Evolutionary conservation across 2,113 vertebrate genomes (phyloP).

Genomic region (Channa argus): DNA sequence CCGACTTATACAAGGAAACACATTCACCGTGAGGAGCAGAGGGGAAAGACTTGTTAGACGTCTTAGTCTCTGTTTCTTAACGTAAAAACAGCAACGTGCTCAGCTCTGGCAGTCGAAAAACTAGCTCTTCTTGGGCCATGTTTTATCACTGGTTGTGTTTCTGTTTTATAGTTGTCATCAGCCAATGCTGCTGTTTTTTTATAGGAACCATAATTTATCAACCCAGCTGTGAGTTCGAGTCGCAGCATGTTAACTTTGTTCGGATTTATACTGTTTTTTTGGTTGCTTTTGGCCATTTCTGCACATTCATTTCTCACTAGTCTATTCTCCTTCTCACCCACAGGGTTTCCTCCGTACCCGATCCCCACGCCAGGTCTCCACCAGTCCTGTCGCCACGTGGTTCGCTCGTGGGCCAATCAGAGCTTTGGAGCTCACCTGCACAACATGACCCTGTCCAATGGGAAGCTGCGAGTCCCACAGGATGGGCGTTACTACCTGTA

Average conservation of each 20-base stretch:
- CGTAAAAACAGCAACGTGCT: too few relatives aligned
- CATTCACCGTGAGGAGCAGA: too few relatives aligned
- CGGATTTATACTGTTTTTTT: background rate
- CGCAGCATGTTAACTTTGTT: background rate
- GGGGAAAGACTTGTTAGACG: too few relatives aligned
- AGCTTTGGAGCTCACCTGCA: conserved; percentile 87
- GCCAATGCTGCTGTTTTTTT: background rate
- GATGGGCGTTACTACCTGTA: conserved; percentile 91
- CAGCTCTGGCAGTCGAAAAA: too few relatives aligned
- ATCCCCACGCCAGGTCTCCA: conserved; percentile 78
- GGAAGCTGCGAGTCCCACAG: conserved; percentile 86
- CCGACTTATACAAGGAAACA: too few relatives aligned
- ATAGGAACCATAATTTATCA: background rate
- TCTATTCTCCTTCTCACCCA: background rate
- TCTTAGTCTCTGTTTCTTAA: too few relatives aligned
- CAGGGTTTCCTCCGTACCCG: conserved; percentile 48
- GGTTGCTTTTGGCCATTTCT: background rate
- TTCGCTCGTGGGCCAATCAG: conserved; percentile 85
- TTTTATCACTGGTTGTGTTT: background rate
- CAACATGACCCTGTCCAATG: conserved; percentile 88
- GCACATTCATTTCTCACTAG: background rate
- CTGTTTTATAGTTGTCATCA: background rate
- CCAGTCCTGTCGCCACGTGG: conserved; percentile 89
- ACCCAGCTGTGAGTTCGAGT: background rate
- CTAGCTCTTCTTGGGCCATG: background rate